phyloP scores from a whole-genome alignment of 2,888 invertebrate species.

The Plebejus argus region DNA sequence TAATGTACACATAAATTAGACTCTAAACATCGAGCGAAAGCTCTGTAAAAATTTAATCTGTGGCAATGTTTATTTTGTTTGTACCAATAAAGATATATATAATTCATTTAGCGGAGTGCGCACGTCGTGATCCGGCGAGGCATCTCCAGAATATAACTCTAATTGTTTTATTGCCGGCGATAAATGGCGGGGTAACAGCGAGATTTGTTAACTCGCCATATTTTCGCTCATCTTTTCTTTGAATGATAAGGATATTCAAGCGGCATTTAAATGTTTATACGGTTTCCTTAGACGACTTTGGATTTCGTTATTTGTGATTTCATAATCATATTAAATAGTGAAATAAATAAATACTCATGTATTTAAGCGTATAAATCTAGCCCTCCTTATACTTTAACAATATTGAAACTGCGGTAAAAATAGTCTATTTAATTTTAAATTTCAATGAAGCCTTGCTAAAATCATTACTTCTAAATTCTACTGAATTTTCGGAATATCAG shows the following conservation, averaged over 20 bases:
- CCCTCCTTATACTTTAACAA: background rate
- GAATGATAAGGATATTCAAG: slow-evolving; percentile 33
- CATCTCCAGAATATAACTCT: slow-evolving; percentile 47
- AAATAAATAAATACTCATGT: too few relatives aligned
- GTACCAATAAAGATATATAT: slow-evolving; percentile 34
- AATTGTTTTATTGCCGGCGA: slow-evolving; percentile 60
- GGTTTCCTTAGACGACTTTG: background rate
- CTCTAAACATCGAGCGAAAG: background rate
- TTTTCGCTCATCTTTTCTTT: slow-evolving; percentile 37
- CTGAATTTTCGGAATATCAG: too few relatives aligned
- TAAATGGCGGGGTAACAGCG: slow-evolving; percentile 51
- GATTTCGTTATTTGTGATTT: background rate
- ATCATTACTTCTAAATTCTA: too few relatives aligned
- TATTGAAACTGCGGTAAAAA: too few relatives aligned
- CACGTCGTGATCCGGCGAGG: slow-evolving; percentile 43
- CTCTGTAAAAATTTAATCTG: slow-evolving; percentile 22
- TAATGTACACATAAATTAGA: background rate
- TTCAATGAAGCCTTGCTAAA: too few relatives aligned
- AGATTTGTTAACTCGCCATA: slow-evolving; percentile 57
- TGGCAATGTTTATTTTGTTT: slow-evolving; percentile 31
- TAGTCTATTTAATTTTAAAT: too few relatives aligned
- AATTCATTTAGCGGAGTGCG: slow-evolving; percentile 38
- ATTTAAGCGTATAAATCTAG: too few relatives aligned
- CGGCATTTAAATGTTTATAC: background rate
- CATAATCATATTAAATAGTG: too few relatives aligned